Evolutionary conservation across 2,113 vertebrate genomes (phyloP).

Genomic region (Turdus rufiventris): DNA sequence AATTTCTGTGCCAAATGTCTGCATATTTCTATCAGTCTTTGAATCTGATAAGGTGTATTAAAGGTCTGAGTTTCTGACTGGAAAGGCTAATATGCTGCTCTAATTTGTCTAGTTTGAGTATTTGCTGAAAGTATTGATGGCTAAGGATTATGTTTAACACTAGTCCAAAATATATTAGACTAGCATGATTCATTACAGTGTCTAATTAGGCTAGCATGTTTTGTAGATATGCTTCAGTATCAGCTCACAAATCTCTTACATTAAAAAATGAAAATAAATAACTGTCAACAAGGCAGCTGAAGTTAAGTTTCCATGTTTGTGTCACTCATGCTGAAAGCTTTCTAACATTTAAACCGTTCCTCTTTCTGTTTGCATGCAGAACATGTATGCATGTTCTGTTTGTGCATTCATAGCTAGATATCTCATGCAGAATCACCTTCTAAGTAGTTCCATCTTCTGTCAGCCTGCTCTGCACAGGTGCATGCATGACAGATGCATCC

Average conservation of each 20-base stretch:
- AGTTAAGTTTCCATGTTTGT: not conserved
- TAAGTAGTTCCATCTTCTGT: not conserved
- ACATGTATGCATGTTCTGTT: not conserved
- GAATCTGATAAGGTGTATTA: not conserved
- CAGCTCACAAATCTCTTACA: accelerated
- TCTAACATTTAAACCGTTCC: not conserved
- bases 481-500: not conserved
- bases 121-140: not conserved
- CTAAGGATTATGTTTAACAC: not conserved
- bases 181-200: not conserved
- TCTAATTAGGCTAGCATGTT: not conserved
- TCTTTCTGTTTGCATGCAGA: not conserved
- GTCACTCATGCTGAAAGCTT: not conserved
- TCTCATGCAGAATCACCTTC: not conserved
- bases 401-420: not conserved
- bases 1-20: not conserved
- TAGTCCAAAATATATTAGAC: not conserved
- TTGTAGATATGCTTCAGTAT: not conserved
- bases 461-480: not conserved
- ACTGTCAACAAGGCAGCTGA: not conserved
- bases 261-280: not conserved
- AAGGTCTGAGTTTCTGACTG: not conserved
- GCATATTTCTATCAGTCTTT: not conserved
- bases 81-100: not conserved
- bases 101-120: not conserved